These are phyloP conservation scores for Anas platyrhynchos DNA, from an alignment of 2,113 vertebrate species.

Conservation along the genomic window DNA sequence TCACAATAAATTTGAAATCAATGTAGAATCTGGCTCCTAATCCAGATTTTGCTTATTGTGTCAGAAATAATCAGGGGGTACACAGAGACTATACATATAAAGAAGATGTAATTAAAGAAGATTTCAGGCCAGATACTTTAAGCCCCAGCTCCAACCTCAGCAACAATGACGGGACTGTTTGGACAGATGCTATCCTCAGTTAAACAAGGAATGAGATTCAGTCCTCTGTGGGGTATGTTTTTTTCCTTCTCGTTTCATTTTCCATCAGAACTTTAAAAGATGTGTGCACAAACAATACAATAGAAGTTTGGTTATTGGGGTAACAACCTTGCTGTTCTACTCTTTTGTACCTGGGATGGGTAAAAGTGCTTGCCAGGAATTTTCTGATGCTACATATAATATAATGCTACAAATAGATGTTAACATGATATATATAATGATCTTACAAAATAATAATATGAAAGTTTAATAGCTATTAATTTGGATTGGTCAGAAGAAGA, in stretches of 20 bases:
- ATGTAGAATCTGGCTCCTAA: neutral
- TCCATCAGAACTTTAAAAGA: neutral
- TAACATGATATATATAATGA: neutral
- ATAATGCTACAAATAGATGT: neutral
- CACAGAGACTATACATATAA: neutral
- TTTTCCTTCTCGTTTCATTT: neutral
- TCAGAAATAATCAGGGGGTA: neutral
- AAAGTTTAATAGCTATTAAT: neutral
- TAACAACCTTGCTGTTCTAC: neutral
- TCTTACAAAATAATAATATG: neutral
- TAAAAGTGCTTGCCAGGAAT: neutral
- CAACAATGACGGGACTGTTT: neutral
- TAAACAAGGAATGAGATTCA: neutral
- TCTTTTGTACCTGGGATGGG: neutral
- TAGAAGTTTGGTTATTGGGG: neutral
- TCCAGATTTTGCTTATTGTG: neutral
- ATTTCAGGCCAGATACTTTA: neutral
- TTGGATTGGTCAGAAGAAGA: neutral
- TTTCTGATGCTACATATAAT: neutral
- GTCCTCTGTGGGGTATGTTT: neutral
- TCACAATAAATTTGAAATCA: neutral
- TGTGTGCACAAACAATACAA: neutral
- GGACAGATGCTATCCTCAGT: neutral
- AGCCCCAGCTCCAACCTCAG: neutral
- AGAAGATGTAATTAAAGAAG: neutral